Evolutionary conservation across 2,797 vertebrate genomes (phyloP).

Genomic region (Avahi laniger): DNA sequence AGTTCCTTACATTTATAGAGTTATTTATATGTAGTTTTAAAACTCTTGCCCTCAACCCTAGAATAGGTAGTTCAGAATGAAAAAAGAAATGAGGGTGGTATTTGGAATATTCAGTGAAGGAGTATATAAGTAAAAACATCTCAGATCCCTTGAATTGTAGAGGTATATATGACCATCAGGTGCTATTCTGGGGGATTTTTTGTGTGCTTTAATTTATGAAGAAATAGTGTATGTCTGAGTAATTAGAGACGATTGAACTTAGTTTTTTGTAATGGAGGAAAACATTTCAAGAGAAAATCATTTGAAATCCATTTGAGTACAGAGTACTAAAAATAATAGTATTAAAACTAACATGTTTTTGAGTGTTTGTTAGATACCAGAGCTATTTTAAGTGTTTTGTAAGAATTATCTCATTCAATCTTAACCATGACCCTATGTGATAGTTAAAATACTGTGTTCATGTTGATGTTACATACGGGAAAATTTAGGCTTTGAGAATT

Average conservation of each 20-base stretch:
- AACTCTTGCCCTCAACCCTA: not conserved
- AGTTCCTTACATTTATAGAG: not conserved
- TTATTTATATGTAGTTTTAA: not conserved
- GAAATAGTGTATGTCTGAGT: not conserved
- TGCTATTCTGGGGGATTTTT: not conserved
- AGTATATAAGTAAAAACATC: not conserved
- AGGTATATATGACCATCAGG: not conserved
- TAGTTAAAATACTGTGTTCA: not conserved
- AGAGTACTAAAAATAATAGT: not conserved
- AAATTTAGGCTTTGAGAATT: not conserved
- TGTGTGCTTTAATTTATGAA: not conserved
- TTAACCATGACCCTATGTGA: not conserved
- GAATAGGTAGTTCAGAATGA: not conserved
- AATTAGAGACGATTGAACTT: not conserved
- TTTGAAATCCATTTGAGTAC: slow-evolving; percentile 41
- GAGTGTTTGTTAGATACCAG: not conserved
- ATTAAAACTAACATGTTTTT: not conserved
- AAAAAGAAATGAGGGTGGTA: not conserved
- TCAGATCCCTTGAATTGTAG: not conserved
- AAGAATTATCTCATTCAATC: slow-evolving; percentile 11
- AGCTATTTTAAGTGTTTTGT: not conserved
- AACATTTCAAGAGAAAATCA: not conserved
- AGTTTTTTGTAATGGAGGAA: not conserved
- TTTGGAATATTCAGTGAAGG: not conserved
- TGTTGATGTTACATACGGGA: not conserved